phyloP scores from a whole-genome alignment of 1,140 invertebrate species.

The Scaptomyza pallida region DNA sequence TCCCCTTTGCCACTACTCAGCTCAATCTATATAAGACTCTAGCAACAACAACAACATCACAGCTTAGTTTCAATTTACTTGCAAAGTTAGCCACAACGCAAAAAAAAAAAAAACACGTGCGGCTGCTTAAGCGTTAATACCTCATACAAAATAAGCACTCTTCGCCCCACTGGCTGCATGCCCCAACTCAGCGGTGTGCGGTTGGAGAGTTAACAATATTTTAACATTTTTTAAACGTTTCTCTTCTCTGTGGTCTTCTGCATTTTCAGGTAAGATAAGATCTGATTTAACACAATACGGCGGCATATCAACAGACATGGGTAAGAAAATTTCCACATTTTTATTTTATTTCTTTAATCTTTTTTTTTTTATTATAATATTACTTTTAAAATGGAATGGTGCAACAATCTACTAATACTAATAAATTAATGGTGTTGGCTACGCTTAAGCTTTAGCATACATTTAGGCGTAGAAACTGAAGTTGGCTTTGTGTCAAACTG shows the following conservation, averaged over 20 bases:
- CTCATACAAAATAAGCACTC: not conserved
- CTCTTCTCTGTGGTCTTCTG: conserved; percentile 62
- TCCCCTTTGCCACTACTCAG: too few relatives aligned
- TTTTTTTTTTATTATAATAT: conserved; percentile 58
- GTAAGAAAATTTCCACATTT: conserved; percentile 84
- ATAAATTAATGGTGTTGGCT: conserved; percentile 37
- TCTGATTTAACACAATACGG: conserved; percentile 84
- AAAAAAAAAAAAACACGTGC: conserved; percentile 42
- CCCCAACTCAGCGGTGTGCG: not conserved
- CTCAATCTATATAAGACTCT: not conserved
- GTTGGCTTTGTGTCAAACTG: conserved; percentile 62
- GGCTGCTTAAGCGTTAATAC: conserved; percentile 57
- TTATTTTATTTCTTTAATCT: too few relatives aligned
- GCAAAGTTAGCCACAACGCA: conserved; percentile 14
- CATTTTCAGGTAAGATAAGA: conserved; percentile 83
- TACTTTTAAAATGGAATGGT: conserved; percentile 23
- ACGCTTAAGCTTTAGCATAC: conserved; percentile 2
- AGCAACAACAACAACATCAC: conserved; percentile 33
- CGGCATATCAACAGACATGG: conserved; percentile 84
- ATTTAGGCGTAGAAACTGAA: conserved; percentile 1
- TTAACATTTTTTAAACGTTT: conserved; percentile 77
- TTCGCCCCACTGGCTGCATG: conserved; percentile 2
- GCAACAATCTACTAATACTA: conserved; percentile 48
- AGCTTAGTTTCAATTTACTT: conserved; percentile 46
- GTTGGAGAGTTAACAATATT: conserved; percentile 61